A percentile compares a stretch with the other conserved stretches of the same genome.
These are phyloP conservation scores for Morphnarchus princeps DNA, from an alignment of 2,113 vertebrate genomes.

Conservation along the genomic window DNA sequence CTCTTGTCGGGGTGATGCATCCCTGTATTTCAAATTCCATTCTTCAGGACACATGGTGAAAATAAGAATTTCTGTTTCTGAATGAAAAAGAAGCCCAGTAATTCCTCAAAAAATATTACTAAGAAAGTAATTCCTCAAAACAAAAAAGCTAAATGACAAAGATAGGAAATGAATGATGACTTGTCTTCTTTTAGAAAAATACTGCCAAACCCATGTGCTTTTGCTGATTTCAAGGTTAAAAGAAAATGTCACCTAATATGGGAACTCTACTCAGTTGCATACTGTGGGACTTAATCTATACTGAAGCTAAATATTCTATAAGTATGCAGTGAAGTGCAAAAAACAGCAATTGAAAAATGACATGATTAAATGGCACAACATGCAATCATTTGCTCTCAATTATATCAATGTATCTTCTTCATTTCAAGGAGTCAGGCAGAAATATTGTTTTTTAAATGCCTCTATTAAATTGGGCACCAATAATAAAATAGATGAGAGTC, in stretches of 20 bases:
- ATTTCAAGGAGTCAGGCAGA: constrained; percentile 80
- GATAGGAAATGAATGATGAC: constrained; percentile 53
- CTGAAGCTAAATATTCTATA: constrained; percentile 80
- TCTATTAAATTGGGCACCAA: constrained; percentile 83
- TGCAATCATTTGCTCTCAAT: constrained; percentile 85
- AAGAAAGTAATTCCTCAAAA: constrained; percentile 35
- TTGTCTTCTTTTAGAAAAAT: constrained; percentile 58
- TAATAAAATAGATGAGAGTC: constrained; percentile 84
- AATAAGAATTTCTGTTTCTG: background rate
- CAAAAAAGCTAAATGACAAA: constrained; percentile 18
- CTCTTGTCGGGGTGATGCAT: background rate
- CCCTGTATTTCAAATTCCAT: background rate
- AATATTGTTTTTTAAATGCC: constrained; percentile 87
- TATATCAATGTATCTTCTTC: constrained; percentile 85
- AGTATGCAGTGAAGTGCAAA: constrained; percentile 78
- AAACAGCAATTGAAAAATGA: constrained; percentile 84
- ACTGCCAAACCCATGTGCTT: constrained; percentile 43
- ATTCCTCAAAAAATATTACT: constrained; percentile 13
- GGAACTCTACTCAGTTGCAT: constrained; percentile 55
- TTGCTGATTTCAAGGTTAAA: constrained; percentile 69
- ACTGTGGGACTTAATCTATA: constrained; percentile 72
- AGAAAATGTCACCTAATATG: constrained; percentile 57
- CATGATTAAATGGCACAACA: constrained; percentile 84
- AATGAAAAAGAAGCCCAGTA: background rate
- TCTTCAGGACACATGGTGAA: background rate